Percentiles rank a stretch among this genome's conserved stretches.
Evolutionary conservation across 2,797 vertebrate species (phyloP).

Genomic region (Clarias pachynema): DNA sequence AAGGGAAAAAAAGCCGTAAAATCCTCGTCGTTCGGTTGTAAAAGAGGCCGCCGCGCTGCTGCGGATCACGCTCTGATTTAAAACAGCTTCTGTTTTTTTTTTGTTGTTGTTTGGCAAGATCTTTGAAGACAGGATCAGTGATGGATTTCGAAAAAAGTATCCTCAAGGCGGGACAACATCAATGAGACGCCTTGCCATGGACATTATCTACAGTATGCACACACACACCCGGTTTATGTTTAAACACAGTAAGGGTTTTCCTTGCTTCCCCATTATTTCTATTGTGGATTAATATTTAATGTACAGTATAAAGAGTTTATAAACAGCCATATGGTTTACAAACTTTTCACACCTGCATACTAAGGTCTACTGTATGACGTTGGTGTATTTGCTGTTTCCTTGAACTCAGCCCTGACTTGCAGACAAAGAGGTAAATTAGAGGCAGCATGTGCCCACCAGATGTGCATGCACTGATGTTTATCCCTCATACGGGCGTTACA

Average conservation of each 20-base stretch:
- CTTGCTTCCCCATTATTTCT: too few species aligned
- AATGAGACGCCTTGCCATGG: neutral
- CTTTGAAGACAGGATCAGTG: slow-evolving; percentile 38
- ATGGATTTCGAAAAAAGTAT: slow-evolving; percentile 30
- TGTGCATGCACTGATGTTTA: slow-evolving; percentile 53
- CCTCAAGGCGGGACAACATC: slow-evolving; percentile 9
- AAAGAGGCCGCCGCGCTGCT: slow-evolving; percentile 29
- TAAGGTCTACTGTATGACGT: neutral
- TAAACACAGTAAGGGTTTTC: slow-evolving; percentile 2
- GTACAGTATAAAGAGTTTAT: neutral
- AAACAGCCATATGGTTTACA: neutral
- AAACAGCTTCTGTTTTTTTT: slow-evolving; percentile 30
- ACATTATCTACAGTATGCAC: neutral
- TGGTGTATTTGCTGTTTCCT: slow-evolving; percentile 2
- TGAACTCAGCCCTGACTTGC: neutral
- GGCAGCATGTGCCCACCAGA: slow-evolving; percentile 60
- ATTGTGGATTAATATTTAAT: neutral
- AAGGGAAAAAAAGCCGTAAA: slow-evolving; percentile 25
- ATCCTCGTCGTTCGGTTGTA: slow-evolving; percentile 40
- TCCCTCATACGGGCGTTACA: slow-evolving; percentile 26
- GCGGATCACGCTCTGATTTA: slow-evolving; percentile 30
- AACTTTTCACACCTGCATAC: neutral
- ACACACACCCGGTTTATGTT: neutral
- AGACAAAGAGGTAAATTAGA: slow-evolving; percentile 19
- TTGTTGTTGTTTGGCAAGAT: neutral